A percentile compares a stretch with the other conserved stretches of the same genome.
These are phyloP conservation scores for Sarcophilus harrisii DNA, from an alignment of 2,797 vertebrate genomes.

Conservation along the genomic window DNA sequence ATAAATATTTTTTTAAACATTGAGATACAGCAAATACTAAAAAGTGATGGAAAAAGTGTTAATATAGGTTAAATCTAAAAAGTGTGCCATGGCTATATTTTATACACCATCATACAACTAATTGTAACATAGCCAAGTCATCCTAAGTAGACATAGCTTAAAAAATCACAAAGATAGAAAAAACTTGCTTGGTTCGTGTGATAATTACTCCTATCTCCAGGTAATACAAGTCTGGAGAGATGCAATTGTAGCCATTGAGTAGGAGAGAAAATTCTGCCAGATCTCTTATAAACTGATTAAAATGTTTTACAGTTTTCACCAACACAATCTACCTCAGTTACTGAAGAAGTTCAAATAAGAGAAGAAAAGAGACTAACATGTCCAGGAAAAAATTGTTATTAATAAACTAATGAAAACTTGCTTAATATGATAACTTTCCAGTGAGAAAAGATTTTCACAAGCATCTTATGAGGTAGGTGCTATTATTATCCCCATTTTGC, in stretches of 20 bases:
- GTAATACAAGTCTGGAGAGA: background rate
- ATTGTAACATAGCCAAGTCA: background rate
- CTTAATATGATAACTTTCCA: background rate
- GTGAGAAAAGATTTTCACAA: conserved; percentile 22
- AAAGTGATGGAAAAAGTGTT: background rate
- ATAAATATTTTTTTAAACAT: background rate
- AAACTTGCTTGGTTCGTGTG: background rate
- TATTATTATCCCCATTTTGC: background rate
- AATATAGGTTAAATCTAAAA: background rate
- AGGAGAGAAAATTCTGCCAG: background rate
- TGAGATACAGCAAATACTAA: background rate
- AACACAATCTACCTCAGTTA: background rate
- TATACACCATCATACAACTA: background rate
- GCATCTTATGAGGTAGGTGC: background rate
- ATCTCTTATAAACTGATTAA: background rate
- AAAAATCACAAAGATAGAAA: background rate
- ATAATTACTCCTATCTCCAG: background rate
- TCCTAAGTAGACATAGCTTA: background rate
- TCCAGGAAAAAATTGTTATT: background rate
- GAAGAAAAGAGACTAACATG: background rate
- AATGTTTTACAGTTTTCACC: background rate
- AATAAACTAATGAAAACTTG: conserved; percentile 42
- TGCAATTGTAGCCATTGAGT: background rate
- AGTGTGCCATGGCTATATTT: background rate
- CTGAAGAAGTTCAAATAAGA: background rate